Conservation (phyloP, 2,113 vertebrate species). For the Tupaia tana region DNA sequence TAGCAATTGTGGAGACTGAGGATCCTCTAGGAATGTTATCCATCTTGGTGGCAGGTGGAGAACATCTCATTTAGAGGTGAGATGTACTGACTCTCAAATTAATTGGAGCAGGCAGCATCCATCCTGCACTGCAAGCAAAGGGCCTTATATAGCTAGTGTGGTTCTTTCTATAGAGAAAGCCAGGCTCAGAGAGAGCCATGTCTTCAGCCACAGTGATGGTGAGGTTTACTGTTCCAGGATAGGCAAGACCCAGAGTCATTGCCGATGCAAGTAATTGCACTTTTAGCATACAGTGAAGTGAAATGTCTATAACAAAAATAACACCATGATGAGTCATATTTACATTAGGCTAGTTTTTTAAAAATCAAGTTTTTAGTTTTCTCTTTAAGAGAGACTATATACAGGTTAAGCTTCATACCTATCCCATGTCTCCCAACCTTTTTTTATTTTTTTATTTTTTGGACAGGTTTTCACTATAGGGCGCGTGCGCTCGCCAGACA, state of each 20-base stretch:
- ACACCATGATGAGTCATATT: neutral
- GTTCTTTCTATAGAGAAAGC: constrained; percentile 38
- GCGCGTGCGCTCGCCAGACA: no score
- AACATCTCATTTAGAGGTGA: constrained; percentile 43
- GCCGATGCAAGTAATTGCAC: neutral
- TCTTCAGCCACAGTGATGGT: neutral
- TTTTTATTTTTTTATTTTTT: no score
- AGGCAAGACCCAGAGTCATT: constrained; percentile 1
- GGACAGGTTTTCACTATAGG: no score
- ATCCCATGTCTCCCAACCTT: neutral
- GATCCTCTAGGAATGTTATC: neutral
- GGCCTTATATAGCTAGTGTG: constrained; percentile 7
- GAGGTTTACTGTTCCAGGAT: constrained; percentile 38
- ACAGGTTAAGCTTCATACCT: neutral
- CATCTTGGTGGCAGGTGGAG: constrained; percentile 33
- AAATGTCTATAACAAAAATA: constrained; percentile 28
- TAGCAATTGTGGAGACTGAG: constrained; percentile 7
- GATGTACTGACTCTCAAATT: constrained; percentile 45
- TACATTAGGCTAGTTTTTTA: neutral
- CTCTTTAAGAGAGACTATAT: constrained; percentile 31
- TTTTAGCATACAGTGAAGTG: constrained; percentile 12
- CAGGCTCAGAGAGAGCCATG: constrained; percentile 36
- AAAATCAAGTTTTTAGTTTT: constrained; percentile 23
- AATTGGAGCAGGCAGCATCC: constrained; percentile 38
- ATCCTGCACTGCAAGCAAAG: neutral